Evolutionary conservation across 2,888 invertebrate genomes (phyloP).

Genomic region (Herminia tarsipennalis): DNA sequence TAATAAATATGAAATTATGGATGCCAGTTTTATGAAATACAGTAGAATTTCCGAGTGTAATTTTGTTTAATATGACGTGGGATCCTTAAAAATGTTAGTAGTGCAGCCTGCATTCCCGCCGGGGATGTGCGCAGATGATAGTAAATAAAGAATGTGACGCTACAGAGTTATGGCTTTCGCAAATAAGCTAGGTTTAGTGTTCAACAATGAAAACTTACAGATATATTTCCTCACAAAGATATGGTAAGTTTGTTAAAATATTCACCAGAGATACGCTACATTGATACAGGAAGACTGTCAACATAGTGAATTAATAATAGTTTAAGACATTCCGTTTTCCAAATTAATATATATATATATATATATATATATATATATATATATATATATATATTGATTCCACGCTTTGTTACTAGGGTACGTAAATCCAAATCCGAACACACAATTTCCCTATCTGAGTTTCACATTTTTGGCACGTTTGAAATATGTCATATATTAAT

Average conservation of each 20-base stretch:
- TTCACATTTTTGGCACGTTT: neutral
- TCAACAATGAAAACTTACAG: slow-evolving; percentile 5
- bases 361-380: too few relatives aligned
- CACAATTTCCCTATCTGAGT: too few relatives aligned
- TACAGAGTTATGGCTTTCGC: slow-evolving; percentile 12
- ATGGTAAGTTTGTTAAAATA: too few relatives aligned
- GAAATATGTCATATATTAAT: neutral
- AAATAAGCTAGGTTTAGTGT: slow-evolving; percentile 14
- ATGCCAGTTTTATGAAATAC: slow-evolving; percentile 2
- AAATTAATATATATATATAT: too few relatives aligned
- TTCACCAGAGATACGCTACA: too few relatives aligned
- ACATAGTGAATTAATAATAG: too few relatives aligned
- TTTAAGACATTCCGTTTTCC: too few relatives aligned
- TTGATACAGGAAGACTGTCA: too few relatives aligned
- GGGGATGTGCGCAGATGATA: slow-evolving; percentile 11
- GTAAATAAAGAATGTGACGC: slow-evolving; percentile 9
- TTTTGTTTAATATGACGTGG: slow-evolving; percentile 28
- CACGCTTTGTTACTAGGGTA: too few relatives aligned
- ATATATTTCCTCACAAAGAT: neutral
- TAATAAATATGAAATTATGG: slow-evolving; percentile 1
- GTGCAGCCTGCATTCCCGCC: slow-evolving; percentile 14
- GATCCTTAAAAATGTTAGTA: slow-evolving; percentile 14
- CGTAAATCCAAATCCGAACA: too few relatives aligned
- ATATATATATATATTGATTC: too few relatives aligned
- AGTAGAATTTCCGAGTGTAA: slow-evolving; percentile 13